These are phyloP conservation scores for Leucozona laternaria DNA, from an alignment of 2,888 invertebrate species.

Conservation along the genomic window DNA sequence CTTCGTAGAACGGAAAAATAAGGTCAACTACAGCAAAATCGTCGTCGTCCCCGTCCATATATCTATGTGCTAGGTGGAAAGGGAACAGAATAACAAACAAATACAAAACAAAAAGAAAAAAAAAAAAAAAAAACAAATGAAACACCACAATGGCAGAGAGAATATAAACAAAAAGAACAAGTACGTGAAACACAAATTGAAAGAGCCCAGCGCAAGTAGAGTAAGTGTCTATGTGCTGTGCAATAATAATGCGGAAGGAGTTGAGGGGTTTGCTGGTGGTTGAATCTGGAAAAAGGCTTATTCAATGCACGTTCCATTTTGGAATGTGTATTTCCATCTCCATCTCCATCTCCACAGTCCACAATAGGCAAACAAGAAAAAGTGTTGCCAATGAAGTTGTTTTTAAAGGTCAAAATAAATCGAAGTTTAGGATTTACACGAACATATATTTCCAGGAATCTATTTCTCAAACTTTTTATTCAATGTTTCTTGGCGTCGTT, in stretches of 20 bases:
- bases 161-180: slow-evolving; percentile 59
- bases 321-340: slow-evolving; percentile 53
- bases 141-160: slow-evolving; percentile 63
- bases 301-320: slow-evolving; percentile 68
- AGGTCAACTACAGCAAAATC: slow-evolving; percentile 72
- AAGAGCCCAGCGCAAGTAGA: slow-evolving; percentile 63
- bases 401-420: background rate
- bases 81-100: slow-evolving; percentile 3
- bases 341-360: slow-evolving; percentile 38
- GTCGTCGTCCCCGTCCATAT: background rate
- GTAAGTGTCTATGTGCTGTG: slow-evolving; percentile 72
- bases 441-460: background rate
- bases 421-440: background rate
- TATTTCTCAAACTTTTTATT: too few species aligned
- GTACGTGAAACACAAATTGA: slow-evolving; percentile 63
- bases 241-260: slow-evolving; percentile 63
- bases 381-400: background rate
- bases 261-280: slow-evolving; percentile 11
- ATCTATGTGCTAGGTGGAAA: slow-evolving; percentile 8
- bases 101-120: slow-evolving; percentile 52
- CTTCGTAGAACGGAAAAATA: slow-evolving; percentile 70
- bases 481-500: too few species aligned
- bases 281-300: slow-evolving; percentile 42
- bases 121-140: slow-evolving; percentile 65
- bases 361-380: background rate